phyloP scores from a whole-genome alignment of 1,140 invertebrate species.

The Cheumatopsyche charites region DNA sequence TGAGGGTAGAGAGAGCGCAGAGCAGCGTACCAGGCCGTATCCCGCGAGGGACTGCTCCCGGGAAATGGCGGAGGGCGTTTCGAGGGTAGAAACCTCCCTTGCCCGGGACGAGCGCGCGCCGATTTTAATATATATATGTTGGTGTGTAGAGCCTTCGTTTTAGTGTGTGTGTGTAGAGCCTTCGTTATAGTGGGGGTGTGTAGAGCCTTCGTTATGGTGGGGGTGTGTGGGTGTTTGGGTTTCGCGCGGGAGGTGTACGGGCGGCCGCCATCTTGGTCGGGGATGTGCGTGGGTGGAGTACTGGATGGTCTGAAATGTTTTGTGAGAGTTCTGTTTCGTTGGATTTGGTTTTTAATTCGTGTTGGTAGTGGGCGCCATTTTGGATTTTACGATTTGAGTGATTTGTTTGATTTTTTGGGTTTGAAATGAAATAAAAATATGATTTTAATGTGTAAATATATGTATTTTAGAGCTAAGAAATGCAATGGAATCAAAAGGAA shows the following conservation, averaged over 20 bases:
- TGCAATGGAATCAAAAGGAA: no score
- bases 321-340: background rate
- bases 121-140: background rate
- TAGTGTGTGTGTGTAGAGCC: background rate
- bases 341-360: no score
- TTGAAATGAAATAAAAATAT: no score
- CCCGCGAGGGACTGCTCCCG: conserved; percentile 36
- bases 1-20: conserved; percentile 7
- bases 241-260: no score
- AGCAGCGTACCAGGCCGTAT: conserved; percentile 35
- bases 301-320: background rate
- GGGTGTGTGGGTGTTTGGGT: background rate
- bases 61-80: conserved; percentile 27
- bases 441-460: no score
- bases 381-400: no score
- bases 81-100: conserved; percentile 10
- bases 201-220: background rate
- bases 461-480: no score
- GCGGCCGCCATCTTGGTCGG: no score
- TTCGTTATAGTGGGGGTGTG: background rate
- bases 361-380: no score
- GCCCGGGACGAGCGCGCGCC: conserved; percentile 28
- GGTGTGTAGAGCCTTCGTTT: background rate
- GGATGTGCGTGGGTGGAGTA: no score
- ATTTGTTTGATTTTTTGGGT: no score